A percentile compares a stretch with the other conserved stretches of the same genome.
Conservation (phyloP, 2,113 vertebrate species). For the Platichthys stellatus region DNA sequence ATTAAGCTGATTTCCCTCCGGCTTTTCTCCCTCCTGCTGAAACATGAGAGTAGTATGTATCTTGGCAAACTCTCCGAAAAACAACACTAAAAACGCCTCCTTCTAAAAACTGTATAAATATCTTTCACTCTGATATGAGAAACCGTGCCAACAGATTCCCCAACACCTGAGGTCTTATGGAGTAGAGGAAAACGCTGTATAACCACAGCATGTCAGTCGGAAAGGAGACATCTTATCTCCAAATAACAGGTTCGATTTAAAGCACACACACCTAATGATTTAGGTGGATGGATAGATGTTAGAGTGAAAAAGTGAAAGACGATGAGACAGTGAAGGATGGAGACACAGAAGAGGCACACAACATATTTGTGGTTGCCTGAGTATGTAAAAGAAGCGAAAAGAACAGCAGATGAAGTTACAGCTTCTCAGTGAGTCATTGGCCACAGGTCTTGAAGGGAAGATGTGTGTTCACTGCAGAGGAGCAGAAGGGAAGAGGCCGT, state of each 20-base stretch:
- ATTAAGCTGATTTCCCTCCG: background rate
- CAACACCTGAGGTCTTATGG: background rate
- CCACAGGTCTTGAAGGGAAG: conserved; percentile 8
- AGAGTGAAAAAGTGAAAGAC: background rate
- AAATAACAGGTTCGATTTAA: conserved; percentile 3
- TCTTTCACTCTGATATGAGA: background rate
- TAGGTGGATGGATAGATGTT: background rate
- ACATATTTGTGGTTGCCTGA: conserved; percentile 4
- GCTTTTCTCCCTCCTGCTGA: background rate
- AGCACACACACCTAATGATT: background rate
- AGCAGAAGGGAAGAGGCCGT: background rate
- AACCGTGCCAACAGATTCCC: background rate
- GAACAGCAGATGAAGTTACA: background rate
- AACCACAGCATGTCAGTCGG: background rate
- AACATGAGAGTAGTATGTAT: background rate
- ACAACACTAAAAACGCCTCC: background rate
- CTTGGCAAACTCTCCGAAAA: background rate
- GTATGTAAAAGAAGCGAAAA: conserved; percentile 4
- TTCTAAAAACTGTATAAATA: background rate
- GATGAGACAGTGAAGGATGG: background rate
- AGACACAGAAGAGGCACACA: background rate
- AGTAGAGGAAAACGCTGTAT: background rate
- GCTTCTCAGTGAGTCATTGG: background rate
- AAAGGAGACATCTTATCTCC: background rate
- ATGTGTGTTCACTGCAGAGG: background rate